These are phyloP conservation scores for Coreoperca whiteheadi DNA, from an alignment of 2,113 vertebrate genomes.

Conservation along the genomic window DNA sequence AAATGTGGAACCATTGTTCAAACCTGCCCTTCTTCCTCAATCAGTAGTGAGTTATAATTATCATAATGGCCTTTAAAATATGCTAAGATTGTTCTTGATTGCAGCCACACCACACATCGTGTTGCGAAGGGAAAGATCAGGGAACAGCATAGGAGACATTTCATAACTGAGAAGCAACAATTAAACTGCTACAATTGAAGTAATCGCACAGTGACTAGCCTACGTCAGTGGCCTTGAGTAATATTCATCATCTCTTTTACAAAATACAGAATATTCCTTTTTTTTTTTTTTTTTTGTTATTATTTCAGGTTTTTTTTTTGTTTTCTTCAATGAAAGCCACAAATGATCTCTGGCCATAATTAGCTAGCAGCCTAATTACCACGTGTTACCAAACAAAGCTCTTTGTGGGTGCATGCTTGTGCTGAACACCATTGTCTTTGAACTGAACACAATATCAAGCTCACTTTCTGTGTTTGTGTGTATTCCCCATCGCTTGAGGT, in stretches of 20 bases:
- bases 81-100: slow-evolving; percentile 17
- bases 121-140: neutral
- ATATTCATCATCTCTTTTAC: neutral
- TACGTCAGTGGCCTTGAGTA: neutral
- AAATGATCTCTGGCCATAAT: slow-evolving; percentile 45
- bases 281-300: neutral
- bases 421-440: slow-evolving; percentile 7
- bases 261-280: slow-evolving; percentile 1
- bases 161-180: neutral
- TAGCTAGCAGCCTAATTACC: slow-evolving; percentile 58
- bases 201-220: neutral
- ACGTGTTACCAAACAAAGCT: slow-evolving; percentile 56
- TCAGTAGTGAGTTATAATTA: slow-evolving; percentile 22
- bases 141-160: neutral
- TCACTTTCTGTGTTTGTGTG: slow-evolving; percentile 1
- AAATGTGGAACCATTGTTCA: slow-evolving; percentile 27
- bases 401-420: slow-evolving; percentile 32
- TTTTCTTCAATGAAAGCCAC: slow-evolving; percentile 15
- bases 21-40: slow-evolving; percentile 25
- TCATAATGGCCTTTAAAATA: slow-evolving; percentile 29
- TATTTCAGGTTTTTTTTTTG: slow-evolving; percentile 9
- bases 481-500: neutral
- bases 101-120: neutral
- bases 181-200: neutral
- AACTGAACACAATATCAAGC: slow-evolving; percentile 25